These are phyloP conservation scores for Xestia c-nigrum DNA, from an alignment of 2,888 invertebrate genomes.

Conservation along the genomic window DNA sequence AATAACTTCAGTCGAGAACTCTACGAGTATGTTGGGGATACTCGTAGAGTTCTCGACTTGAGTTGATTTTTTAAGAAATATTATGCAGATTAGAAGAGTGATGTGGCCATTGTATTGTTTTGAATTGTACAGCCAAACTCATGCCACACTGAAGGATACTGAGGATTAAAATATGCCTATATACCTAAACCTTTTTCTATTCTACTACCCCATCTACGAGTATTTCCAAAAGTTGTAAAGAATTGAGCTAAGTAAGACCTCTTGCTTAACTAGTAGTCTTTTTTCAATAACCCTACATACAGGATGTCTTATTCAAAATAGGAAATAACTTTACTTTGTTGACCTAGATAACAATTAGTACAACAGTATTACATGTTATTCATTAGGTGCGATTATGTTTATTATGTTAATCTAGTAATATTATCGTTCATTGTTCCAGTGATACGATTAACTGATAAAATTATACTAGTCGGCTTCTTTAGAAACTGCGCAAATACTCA, in stretches of 20 bases:
- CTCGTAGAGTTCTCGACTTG: not conserved
- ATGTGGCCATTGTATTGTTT: not conserved
- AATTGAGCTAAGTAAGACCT: no score
- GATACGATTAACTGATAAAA: conserved; percentile 1
- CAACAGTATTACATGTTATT: not conserved
- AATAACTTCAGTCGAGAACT: no score
- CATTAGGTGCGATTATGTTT: not conserved
- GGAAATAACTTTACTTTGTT: not conserved
- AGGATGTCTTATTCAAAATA: not conserved
- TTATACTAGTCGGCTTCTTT: not conserved
- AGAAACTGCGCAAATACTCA: not conserved
- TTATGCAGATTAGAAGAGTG: not conserved
- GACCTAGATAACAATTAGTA: not conserved
- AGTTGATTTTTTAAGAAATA: not conserved
- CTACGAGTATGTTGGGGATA: no score
- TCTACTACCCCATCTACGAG: no score
- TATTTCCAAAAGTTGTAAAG: no score
- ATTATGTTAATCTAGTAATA: not conserved
- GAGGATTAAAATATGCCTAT: no score
- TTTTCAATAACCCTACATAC: no score
- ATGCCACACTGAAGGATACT: no score
- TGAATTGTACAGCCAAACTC: no score
- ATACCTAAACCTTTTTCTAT: no score
- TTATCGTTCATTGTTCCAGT: conserved; percentile 28
- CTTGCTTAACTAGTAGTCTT: no score